Evolutionary conservation across 2,888 invertebrate genomes (phyloP).

Genomic region (Ctenicera cuprea): DNA sequence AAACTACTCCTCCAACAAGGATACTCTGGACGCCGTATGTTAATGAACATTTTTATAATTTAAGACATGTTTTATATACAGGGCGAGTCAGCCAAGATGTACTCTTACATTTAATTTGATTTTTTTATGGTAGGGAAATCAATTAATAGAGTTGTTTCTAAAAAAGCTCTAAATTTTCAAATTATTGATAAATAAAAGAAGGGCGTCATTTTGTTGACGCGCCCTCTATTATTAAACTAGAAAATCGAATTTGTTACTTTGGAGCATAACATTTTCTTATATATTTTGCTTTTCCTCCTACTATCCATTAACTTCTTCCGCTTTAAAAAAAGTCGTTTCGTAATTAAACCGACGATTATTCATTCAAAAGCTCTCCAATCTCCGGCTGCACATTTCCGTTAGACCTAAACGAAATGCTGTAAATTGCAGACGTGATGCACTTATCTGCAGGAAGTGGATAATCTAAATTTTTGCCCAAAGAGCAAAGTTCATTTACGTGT

Average conservation of each 20-base stretch:
- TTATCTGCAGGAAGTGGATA: conserved; percentile 44
- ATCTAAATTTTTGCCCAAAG: conserved; percentile 44
- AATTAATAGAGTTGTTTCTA: too few relatives aligned
- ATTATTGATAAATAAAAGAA: too few relatives aligned
- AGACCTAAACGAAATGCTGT: conserved; percentile 25
- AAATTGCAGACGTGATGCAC: conserved; percentile 40
- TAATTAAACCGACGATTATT: conserved; percentile 37
- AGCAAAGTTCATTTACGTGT: conserved; percentile 43
- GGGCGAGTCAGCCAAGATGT: not conserved
- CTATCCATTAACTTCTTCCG: not conserved
- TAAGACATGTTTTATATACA: not conserved
- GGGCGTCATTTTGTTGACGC: too few relatives aligned
- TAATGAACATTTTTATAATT: too few relatives aligned
- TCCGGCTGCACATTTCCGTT: conserved; percentile 42
- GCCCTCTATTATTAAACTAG: too few relatives aligned
- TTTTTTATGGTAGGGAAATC: too few relatives aligned
- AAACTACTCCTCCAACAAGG: not conserved
- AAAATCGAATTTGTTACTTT: too few relatives aligned
- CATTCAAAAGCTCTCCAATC: conserved; percentile 39
- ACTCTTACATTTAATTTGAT: not conserved
- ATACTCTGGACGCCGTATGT: not conserved
- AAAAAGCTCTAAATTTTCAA: too few relatives aligned
- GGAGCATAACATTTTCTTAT: too few relatives aligned
- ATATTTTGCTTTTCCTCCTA: not conserved
- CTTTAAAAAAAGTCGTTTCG: not conserved